phyloP scores from a whole-genome alignment of 1,140 invertebrate genomes.

The Pachypsylla venusta region DNA sequence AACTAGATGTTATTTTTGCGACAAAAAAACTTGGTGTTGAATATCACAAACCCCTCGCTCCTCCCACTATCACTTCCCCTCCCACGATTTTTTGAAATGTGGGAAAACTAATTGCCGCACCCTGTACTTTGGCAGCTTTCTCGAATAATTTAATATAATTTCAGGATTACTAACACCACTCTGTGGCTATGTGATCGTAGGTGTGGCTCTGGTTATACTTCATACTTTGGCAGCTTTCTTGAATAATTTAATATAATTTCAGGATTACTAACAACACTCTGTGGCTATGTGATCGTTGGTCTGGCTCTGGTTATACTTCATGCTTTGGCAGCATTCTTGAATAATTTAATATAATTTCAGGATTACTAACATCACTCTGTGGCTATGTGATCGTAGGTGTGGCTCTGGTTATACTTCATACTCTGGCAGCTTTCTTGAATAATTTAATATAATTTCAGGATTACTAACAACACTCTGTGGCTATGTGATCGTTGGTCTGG shows the following conservation, averaged over 20 bases:
- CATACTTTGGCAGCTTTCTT: conserved; percentile 62
- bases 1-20: no score
- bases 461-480: conserved; percentile 83
- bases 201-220: conserved; percentile 62
- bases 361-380: conserved; percentile 76
- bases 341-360: no score
- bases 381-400: conserved; percentile 66
- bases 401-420: neutral
- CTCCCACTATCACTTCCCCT: no score
- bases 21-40: no score
- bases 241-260: no score
- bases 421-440: neutral
- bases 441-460: no score
- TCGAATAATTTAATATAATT: no score
- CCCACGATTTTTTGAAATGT: no score
- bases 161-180: conserved; percentile 69
- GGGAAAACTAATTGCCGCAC: no score
- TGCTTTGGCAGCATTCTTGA: conserved; percentile 50
- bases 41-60: no score
- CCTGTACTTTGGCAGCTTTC: no score
- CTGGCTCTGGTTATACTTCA: conserved; percentile 70
- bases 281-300: conserved; percentile 86
- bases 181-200: conserved; percentile 84
- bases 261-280: conserved; percentile 72
- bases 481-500: conserved; percentile 78